Evolutionary conservation across 2,113 vertebrate genomes (phyloP).

Genomic region (Sylvilagus bachmani): DNA sequence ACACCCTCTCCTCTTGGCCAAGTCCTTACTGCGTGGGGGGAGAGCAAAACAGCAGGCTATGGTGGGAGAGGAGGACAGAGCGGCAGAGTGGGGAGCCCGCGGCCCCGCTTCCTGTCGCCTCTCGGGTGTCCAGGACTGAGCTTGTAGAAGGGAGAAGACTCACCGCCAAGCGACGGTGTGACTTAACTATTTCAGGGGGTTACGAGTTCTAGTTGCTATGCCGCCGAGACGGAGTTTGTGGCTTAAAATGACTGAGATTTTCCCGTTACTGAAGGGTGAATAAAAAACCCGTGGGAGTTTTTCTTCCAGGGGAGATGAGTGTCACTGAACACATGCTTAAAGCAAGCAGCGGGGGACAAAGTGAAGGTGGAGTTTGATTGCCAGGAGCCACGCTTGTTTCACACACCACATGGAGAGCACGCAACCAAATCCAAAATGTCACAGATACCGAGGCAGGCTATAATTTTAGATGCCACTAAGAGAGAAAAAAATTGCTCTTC

Average conservation of each 20-base stretch:
- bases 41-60: background rate
- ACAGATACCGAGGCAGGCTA: background rate
- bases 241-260: constrained; percentile 16
- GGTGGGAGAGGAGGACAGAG: background rate
- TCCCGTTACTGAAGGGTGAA: constrained; percentile 35
- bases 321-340: background rate
- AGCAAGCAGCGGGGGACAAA: background rate
- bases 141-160: background rate
- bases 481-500: constrained; percentile 14
- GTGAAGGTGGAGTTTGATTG: constrained; percentile 12
- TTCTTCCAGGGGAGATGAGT: background rate
- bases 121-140: background rate
- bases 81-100: background rate
- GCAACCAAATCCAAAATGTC: background rate
- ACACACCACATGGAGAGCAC: background rate
- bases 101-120: background rate
- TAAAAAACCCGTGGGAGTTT: constrained; percentile 33
- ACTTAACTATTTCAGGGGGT: background rate
- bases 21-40: background rate
- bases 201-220: constrained; percentile 17
- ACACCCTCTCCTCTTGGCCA: background rate
- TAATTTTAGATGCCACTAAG: constrained; percentile 16
- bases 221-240: constrained; percentile 1
- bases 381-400: constrained; percentile 6
- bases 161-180: background rate